phyloP scores from a whole-genome alignment of 2,113 vertebrate species.

The Spea multiplicata region DNA sequence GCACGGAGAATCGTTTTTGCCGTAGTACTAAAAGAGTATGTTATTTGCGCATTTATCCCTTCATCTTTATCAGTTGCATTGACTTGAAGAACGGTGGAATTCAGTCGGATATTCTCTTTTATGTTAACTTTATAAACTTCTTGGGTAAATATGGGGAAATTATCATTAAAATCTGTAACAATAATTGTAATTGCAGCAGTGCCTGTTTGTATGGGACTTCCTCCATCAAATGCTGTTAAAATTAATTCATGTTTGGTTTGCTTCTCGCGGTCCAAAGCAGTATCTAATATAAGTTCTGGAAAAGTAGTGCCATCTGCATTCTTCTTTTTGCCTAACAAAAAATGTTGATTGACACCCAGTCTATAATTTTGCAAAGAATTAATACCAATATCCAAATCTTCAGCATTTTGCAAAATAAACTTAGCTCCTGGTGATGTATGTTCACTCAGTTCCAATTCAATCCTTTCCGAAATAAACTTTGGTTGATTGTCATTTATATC shows the following conservation, averaged over 20 bases:
- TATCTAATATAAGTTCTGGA: slow-evolving; percentile 63
- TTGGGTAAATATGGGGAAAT: slow-evolving; percentile 61
- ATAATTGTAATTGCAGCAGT: slow-evolving; percentile 57
- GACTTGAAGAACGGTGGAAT: slow-evolving; percentile 52
- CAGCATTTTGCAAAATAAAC: slow-evolving; percentile 58
- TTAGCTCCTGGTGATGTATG: slow-evolving; percentile 45
- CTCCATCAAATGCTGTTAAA: slow-evolving; percentile 60
- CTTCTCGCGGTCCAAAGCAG: slow-evolving; percentile 59
- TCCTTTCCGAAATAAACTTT: slow-evolving; percentile 14
- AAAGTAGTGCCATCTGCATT: slow-evolving; percentile 54
- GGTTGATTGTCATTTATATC: slow-evolving; percentile 54
- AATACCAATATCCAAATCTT: slow-evolving; percentile 57
- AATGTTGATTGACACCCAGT: slow-evolving; percentile 53
- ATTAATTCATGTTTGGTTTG: slow-evolving; percentile 51
- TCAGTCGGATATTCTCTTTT: slow-evolving; percentile 59
- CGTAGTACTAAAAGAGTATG: slow-evolving; percentile 59
- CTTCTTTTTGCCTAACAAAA: slow-evolving; percentile 55
- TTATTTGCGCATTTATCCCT: slow-evolving; percentile 58
- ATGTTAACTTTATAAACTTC: slow-evolving; percentile 52
- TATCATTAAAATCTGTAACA: slow-evolving; percentile 59
- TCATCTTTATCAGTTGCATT: slow-evolving; percentile 64
- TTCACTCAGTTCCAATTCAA: slow-evolving; percentile 48
- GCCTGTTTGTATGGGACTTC: slow-evolving; percentile 58
- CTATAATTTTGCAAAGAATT: slow-evolving; percentile 58
- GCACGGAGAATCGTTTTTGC: slow-evolving; percentile 46